These are phyloP conservation scores for Carettochelys insculpta DNA, from an alignment of 2,113 vertebrate species.

Conservation along the genomic window DNA sequence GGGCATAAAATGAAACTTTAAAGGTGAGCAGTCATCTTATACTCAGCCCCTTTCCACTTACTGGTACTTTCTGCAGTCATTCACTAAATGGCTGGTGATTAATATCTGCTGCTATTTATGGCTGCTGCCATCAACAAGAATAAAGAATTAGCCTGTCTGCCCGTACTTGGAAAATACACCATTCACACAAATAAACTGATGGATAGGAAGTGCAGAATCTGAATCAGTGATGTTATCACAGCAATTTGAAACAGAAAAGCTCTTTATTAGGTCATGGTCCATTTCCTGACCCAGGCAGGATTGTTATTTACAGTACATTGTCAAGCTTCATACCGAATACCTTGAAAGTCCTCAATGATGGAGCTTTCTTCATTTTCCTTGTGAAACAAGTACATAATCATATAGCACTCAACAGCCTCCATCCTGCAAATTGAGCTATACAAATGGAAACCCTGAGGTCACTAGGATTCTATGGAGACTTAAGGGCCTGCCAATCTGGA, in stretches of 20 bases:
- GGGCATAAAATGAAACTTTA: background rate
- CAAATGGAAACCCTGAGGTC: background rate
- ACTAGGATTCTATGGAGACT: background rate
- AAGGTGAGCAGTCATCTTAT: background rate
- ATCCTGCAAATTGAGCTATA: background rate
- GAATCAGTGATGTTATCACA: conserved; percentile 22
- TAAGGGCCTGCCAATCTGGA: background rate
- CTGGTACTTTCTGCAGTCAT: conserved; percentile 25
- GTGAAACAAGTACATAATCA: background rate
- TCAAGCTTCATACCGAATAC: background rate
- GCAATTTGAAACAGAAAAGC: conserved; percentile 25
- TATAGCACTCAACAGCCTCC: background rate
- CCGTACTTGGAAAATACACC: conserved; percentile 40
- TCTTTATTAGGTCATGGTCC: conserved; percentile 10
- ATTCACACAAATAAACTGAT: conserved; percentile 22
- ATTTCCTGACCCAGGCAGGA: background rate
- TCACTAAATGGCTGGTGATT: conserved; percentile 44
- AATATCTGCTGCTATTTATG: conserved; percentile 45
- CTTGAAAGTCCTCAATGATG: background rate
- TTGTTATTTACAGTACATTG: rapidly evolving
- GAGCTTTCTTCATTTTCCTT: background rate
- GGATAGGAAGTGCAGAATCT: conserved; percentile 33
- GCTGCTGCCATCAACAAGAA: conserved; percentile 5
- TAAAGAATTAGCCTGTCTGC: conserved; percentile 55
- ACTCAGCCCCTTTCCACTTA: background rate